phyloP scores from a whole-genome alignment of 2,113 vertebrate species.

The Anarhynchus alexandrinus region DNA sequence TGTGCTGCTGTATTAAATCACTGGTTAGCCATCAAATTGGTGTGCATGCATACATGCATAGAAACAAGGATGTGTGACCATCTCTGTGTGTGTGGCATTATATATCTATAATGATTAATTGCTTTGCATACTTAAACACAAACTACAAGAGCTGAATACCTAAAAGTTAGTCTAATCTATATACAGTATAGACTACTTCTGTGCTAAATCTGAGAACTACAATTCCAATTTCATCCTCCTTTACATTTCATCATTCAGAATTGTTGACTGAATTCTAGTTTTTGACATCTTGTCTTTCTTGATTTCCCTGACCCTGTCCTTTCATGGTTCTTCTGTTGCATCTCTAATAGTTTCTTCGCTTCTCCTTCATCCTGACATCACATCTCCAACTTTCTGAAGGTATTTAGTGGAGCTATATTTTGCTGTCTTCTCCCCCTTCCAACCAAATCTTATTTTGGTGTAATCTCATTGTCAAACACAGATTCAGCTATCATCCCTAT shows the following conservation, averaged over 20 bases:
- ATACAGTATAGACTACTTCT: background rate
- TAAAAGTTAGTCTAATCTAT: background rate
- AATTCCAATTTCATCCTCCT: background rate
- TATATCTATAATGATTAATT: background rate
- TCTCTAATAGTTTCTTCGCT: background rate
- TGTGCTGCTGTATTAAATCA: background rate
- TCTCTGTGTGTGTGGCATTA: background rate
- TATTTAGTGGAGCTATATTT: background rate
- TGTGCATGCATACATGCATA: background rate
- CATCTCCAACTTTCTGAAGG: background rate
- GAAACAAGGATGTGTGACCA: background rate
- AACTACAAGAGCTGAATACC: background rate
- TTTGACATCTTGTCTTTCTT: slow-evolving; percentile 1
- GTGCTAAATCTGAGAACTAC: background rate
- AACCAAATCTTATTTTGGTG: background rate
- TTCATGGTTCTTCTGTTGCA: background rate
- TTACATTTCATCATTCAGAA: background rate
- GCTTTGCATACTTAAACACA: background rate
- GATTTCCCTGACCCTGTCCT: background rate
- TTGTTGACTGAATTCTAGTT: background rate
- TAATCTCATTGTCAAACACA: background rate
- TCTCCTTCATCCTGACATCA: background rate
- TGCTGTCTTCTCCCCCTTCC: background rate
- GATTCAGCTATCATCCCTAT: background rate
- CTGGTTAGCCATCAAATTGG: background rate